These are phyloP conservation scores for Polylopha cassiicola DNA, from an alignment of 2,888 invertebrate species.

Conservation along the genomic window DNA sequence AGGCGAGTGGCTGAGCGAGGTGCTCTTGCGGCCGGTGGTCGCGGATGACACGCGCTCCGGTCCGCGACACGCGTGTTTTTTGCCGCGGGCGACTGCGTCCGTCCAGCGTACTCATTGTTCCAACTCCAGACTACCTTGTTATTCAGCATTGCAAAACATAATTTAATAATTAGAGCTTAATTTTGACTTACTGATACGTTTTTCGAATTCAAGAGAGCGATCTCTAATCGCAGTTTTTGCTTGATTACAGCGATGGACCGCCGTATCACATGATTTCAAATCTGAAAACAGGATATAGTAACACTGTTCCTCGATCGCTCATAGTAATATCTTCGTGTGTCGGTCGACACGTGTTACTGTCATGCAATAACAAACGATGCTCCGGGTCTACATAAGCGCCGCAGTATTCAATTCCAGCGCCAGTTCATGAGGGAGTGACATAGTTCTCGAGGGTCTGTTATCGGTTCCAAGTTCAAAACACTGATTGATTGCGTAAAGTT, in stretches of 20 bases:
- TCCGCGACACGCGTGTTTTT: conserved; percentile 17
- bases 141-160: conserved; percentile 28
- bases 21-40: conserved; percentile 23
- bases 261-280: too few species aligned
- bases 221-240: conserved; percentile 14
- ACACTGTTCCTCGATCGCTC: too few species aligned
- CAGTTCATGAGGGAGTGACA: conserved; percentile 29
- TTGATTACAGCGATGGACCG: not conserved
- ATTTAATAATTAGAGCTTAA: conserved; percentile 44
- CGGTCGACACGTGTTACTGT: not conserved
- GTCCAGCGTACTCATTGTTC: conserved; percentile 40
- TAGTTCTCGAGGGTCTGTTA: conserved; percentile 30
- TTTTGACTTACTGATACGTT: conserved; percentile 32
- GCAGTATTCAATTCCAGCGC: conserved; percentile 9
- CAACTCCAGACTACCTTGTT: conserved; percentile 35
- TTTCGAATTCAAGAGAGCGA: conserved; percentile 21
- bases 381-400: too few species aligned
- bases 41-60: conserved; percentile 12
- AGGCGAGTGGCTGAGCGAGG: conserved; percentile 34
- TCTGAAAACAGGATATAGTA: too few species aligned
- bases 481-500: conserved; percentile 47
- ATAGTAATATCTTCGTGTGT: too few species aligned
- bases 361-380: conserved; percentile 1
- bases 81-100: conserved; percentile 16
- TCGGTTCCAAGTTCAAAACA: conserved; percentile 31